Conservation (phyloP, 1,140 invertebrate genomes). For the Battus philenor region DNA sequence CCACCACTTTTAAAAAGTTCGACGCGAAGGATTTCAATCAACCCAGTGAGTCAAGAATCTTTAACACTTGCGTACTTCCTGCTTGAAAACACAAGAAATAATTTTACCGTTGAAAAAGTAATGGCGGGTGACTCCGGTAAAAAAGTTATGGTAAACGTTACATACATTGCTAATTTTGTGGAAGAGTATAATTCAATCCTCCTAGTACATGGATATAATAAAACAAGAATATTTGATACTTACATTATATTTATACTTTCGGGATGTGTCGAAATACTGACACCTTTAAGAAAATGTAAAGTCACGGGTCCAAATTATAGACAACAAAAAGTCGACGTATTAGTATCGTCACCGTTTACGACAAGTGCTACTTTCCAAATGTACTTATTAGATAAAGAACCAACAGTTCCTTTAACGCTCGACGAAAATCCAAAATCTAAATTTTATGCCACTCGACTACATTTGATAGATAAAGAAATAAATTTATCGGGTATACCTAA, state of each 20-base stretch:
- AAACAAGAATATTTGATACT: slow-evolving; percentile 64
- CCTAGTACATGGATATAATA: slow-evolving; percentile 61
- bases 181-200: slow-evolving; percentile 45
- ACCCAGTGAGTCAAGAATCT: slow-evolving; percentile 48
- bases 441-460: slow-evolving; percentile 47
- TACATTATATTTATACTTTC: slow-evolving; percentile 52
- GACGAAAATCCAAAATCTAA: slow-evolving; percentile 28
- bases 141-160: slow-evolving; percentile 51
- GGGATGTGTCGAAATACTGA: slow-evolving; percentile 37
- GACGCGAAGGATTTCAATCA: slow-evolving; percentile 42
- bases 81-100: slow-evolving; percentile 46
- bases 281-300: slow-evolving; percentile 53
- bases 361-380: slow-evolving; percentile 31
- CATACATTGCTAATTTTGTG: slow-evolving; percentile 56
- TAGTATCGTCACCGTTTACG: slow-evolving; percentile 51
- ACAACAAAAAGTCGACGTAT: slow-evolving; percentile 53
- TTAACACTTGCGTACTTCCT: slow-evolving; percentile 48
- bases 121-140: slow-evolving; percentile 43
- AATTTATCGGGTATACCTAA: slow-evolving; percentile 41
- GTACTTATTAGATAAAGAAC: slow-evolving; percentile 53
- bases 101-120: slow-evolving; percentile 53
- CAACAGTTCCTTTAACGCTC: slow-evolving; percentile 42
- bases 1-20: slow-evolving; percentile 58
- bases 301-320: slow-evolving; percentile 56
- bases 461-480: slow-evolving; percentile 57